phyloP scores from a whole-genome alignment of 1,140 invertebrate species.

The Philotrypesis tridentata region DNA sequence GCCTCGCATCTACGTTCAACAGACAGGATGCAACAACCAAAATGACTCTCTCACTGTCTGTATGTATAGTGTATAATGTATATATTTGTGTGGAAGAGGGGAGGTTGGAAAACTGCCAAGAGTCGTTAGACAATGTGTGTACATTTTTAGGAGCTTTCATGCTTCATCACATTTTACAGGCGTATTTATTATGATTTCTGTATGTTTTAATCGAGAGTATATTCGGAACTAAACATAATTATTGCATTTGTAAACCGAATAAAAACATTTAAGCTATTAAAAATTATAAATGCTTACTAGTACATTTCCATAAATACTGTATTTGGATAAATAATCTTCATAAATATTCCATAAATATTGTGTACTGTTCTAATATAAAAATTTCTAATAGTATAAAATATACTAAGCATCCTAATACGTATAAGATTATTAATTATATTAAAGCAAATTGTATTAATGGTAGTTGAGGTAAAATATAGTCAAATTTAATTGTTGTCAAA shows the following conservation, averaged over 20 bases:
- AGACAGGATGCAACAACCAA: slow-evolving; percentile 15
- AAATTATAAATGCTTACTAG: not conserved
- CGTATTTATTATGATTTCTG: not conserved
- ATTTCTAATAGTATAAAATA: too few species aligned
- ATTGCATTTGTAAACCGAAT: not conserved
- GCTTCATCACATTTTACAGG: not conserved
- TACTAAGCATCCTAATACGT: too few species aligned
- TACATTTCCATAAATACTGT: not conserved
- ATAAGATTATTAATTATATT: too few species aligned
- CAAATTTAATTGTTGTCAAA: too few species aligned
- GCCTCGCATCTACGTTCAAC: not conserved
- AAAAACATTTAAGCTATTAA: not conserved
- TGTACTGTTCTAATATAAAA: too few species aligned
- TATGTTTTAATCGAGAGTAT: not conserved
- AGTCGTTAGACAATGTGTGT: not conserved
- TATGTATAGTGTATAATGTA: too few species aligned
- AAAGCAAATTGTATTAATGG: too few species aligned
- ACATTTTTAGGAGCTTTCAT: not conserved
- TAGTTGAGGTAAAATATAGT: too few species aligned
- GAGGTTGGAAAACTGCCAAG: slow-evolving; percentile 29
- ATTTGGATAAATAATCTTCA: too few species aligned
- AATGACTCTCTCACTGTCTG: not conserved
- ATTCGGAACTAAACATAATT: not conserved
- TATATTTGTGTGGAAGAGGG: not conserved
- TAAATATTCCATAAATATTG: too few species aligned